Base-by-base conservation (phyloP, 2,888 invertebrate species). In the Carterocephalus palaemon region DNA sequence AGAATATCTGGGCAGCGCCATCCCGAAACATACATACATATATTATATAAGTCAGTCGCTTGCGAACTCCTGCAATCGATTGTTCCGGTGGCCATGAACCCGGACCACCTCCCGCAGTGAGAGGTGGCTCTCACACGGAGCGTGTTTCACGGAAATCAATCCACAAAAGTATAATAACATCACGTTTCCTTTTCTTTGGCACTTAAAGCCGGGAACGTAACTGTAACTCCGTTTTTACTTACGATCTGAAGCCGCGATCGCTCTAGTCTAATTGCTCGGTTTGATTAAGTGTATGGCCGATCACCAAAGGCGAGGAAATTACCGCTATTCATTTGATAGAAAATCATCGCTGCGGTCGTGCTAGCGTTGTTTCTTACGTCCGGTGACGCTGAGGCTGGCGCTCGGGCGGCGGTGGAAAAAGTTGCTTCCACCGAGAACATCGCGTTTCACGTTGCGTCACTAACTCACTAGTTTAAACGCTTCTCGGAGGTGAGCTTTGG, bases 1-100 rank as follows among this genome's bases (percentile, higher is more conserved):
- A n/a, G n/a, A n/a, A 15, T 29, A 43, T 36, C 28, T 22, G 19
- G 10, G n/a, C n/a, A n/a, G n/a, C n/a, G n/a, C n/a, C n/a, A n/a
- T 43, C 29, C 15, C 22, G 29, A 16, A 8, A 26, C 20, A 36
- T 37, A 29, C 24, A 23, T 23, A 23, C 36, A 16, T n/a, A n/a
- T n/a, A n/a, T n/a, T n/a, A n/a, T n/a, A n/a, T n/a, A n/a, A n/a
- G n/a, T n/a, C 31, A 31, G 12, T 33, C 9, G 62, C 55, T 54
- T 53, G 65, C 65, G 61, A 70, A 69, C 64, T 69, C 70, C 62
- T 60, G 59, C 70, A 70, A 78, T 79, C 79, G 77, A 83, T 84
- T 81, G 75, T 79, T 76, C 65, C 63, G 62, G 55, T 75, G 80
- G 70, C 78, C 81, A 67, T 83, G 81, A 81, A 83, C 81, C 69